Percentiles rank a stretch among this genome's conserved stretches.
Conservation (phyloP, 1,140 invertebrate species). For the Zaprionus taronus region DNA sequence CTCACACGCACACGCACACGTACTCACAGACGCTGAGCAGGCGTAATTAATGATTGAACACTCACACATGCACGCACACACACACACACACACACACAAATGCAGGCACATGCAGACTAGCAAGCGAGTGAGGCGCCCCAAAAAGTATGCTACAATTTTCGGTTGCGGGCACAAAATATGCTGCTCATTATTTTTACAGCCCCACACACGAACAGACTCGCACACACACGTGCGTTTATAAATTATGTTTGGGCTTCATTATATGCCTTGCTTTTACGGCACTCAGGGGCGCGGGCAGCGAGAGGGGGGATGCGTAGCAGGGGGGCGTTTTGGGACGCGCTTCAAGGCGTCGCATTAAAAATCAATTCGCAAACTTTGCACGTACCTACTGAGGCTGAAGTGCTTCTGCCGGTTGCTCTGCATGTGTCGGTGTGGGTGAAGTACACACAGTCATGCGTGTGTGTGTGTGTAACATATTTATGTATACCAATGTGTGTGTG, state of each 20-base stretch:
- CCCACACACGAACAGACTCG: constrained; percentile 23
- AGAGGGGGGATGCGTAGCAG: background rate
- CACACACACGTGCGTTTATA: constrained; percentile 48
- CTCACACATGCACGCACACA: constrained; percentile 33
- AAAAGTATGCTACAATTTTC: constrained; percentile 71
- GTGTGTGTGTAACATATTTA: background rate
- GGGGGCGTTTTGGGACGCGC: constrained; percentile 34
- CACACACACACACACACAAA: constrained; percentile 2
- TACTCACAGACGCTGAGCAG: constrained; percentile 3
- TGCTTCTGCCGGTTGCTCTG: constrained; percentile 4
- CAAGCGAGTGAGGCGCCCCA: constrained; percentile 26
- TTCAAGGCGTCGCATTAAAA: constrained; percentile 71
- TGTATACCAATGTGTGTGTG: constrained; percentile 3
- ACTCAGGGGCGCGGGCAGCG: background rate
- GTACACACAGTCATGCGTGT: background rate
- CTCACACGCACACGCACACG: constrained; percentile 4
- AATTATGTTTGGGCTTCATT: constrained; percentile 80
- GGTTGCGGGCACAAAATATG: constrained; percentile 72
- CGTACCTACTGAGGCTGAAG: constrained; percentile 47
- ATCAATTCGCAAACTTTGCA: constrained; percentile 77
- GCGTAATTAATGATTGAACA: constrained; percentile 75
- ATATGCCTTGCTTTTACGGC: constrained; percentile 47
- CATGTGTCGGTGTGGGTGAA: background rate
- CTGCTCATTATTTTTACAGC: constrained; percentile 77
- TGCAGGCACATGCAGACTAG: background rate